Conservation (phyloP, 2,113 vertebrate genomes). For the Hyla sarda region DNA sequence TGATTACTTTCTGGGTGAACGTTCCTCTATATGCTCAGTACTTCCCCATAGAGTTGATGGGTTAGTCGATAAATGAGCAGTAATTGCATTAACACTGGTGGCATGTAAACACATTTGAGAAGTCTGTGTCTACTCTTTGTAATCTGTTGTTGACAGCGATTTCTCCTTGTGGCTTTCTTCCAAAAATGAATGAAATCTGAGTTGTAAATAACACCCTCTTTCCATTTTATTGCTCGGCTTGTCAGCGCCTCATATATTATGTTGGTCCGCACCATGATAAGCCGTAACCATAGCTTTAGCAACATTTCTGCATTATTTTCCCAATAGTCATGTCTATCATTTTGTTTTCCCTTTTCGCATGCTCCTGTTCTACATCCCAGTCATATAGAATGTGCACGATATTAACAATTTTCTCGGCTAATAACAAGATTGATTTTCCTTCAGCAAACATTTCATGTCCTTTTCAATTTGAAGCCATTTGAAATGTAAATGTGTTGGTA, state of each 20-base stretch:
- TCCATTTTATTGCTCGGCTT: background rate
- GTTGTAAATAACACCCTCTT: constrained; percentile 16
- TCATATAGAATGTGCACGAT: background rate
- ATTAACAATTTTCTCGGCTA: background rate
- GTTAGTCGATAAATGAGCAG: background rate
- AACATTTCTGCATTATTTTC: background rate
- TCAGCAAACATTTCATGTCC: background rate
- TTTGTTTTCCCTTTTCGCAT: too few relatives aligned
- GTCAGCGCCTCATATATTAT: constrained; percentile 4
- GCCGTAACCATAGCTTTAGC: background rate
- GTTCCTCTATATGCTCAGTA: background rate
- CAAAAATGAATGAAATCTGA: background rate
- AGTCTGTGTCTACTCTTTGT: background rate
- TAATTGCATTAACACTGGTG: constrained; percentile 3
- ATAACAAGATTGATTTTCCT: background rate
- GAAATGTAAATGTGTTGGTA: background rate
- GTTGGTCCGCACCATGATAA: background rate
- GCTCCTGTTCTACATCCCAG: background rate
- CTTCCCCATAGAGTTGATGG: background rate
- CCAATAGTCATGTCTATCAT: background rate
- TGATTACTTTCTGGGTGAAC: background rate
- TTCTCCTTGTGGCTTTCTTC: constrained; percentile 12
- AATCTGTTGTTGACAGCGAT: constrained; percentile 1
- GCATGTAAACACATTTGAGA: constrained; percentile 18
- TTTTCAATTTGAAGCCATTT: background rate